Evolutionary conservation across 1,140 invertebrate genomes (phyloP), one percentile per base, ranked within the genome.

Genomic region (Bombus pyrosoma): DNA sequence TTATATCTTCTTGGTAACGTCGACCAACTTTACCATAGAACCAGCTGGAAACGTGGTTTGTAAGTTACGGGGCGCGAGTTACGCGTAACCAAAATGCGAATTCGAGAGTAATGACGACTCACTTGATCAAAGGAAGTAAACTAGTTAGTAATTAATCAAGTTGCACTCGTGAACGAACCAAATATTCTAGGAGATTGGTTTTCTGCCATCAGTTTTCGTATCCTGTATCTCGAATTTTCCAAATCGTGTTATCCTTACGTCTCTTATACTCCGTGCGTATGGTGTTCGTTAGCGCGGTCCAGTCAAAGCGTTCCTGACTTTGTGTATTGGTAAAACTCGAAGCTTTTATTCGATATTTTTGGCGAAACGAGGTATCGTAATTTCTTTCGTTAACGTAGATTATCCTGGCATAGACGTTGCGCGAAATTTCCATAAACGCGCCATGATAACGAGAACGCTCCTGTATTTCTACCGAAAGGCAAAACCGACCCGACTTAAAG

Each of bases 81-180:
- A 28, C 47, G 18, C 64, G 39, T 10, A 68, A 57, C 43, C 43
- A 66, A 74, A 59, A 80, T 59, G 53, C 28, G 57, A 43, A 18
- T 76, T n/a, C 8, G 34, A 39, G 32, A 74, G 69, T 47, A 75
- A 82, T 28, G 71, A 74, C 43, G 59, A 34, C 39, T 72, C 28
- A 47, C 37, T n/a, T 43, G 72, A 53, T 86, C 85, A 86, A 83
- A 86, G 81, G 85, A 83, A 77, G 18, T 53, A 59, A 86, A 72
- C 74, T 64, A 72, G 77, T 68, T 66, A 32, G 74, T 82, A 72
- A 83, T 83, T 86, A 83, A 83, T 83, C 41, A 12, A 62, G 32
- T 72, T 77, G 12, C 22, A 68, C 41, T 32, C 18, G 25, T 32
- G 25, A 25, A 34, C 66, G 66, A 34, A 34, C 15, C 47, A n/a